phyloP scores from a whole-genome alignment of 2,888 invertebrate genomes.

The Drosophila diplacantha region DNA sequence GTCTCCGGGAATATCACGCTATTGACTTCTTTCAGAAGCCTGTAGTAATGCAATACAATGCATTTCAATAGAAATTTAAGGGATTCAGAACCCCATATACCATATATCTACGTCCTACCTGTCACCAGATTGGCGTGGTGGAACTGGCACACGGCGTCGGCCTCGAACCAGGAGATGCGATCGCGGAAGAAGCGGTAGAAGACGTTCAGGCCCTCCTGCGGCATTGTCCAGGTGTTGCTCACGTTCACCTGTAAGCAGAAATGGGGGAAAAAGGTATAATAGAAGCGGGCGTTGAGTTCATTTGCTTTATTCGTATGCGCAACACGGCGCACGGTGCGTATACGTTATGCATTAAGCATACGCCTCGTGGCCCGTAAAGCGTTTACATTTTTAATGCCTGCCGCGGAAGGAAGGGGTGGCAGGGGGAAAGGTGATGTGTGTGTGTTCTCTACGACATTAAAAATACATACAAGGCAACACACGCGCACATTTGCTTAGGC shows the following conservation, averaged over 20 bases:
- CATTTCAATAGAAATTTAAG: neutral
- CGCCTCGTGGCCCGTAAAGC: constrained; percentile 60
- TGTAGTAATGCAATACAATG: too few relatives aligned
- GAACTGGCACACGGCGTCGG: constrained; percentile 89
- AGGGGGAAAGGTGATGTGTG: neutral
- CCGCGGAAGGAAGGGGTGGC: neutral
- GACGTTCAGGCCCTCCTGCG: constrained; percentile 88
- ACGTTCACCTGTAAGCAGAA: constrained; percentile 83
- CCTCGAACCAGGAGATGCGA: constrained; percentile 90
- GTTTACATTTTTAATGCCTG: constrained; percentile 66
- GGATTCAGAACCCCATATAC: too few relatives aligned
- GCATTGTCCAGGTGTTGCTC: constrained; percentile 89
- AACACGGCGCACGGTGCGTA: constrained; percentile 43
- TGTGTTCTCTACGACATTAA: constrained; percentile 49
- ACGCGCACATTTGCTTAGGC: constrained; percentile 33
- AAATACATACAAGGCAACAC: constrained; percentile 50
- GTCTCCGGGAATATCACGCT: neutral
- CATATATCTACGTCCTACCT: constrained; percentile 80
- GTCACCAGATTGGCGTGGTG: constrained; percentile 89
- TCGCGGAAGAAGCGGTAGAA: constrained; percentile 91
- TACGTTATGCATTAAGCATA: constrained; percentile 70
- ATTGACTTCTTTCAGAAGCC: too few relatives aligned
- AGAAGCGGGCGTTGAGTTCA: constrained; percentile 1
- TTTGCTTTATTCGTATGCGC: constrained; percentile 36
- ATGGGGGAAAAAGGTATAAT: neutral